phyloP scores from a whole-genome alignment of 2,888 invertebrate genomes.

The Dysmachus trigonus region DNA sequence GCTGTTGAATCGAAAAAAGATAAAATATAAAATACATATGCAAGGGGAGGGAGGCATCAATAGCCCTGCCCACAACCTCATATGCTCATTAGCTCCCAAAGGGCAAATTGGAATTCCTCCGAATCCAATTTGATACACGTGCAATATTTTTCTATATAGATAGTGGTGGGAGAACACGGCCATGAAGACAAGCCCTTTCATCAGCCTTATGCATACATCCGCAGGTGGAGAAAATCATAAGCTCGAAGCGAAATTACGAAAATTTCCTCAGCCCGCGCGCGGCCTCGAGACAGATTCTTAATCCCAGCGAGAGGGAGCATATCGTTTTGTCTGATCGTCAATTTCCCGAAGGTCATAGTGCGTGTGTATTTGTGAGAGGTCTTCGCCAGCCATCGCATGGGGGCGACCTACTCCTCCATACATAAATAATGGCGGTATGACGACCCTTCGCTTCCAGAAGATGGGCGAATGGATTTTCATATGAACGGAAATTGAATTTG shows the following conservation, averaged over 20 bases:
- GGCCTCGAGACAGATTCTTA: background rate
- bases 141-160: background rate
- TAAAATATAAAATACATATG: too few species aligned
- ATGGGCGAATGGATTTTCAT: background rate
- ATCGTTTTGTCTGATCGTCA: background rate
- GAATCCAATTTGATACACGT: background rate
- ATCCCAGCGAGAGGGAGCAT: background rate
- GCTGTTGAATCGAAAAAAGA: too few species aligned
- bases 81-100: background rate
- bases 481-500: background rate
- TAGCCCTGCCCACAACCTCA: background rate
- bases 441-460: background rate
- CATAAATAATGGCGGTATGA: background rate
- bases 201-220: background rate
- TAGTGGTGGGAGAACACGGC: background rate
- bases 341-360: background rate
- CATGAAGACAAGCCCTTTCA: background rate
- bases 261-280: background rate
- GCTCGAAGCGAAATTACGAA: background rate
- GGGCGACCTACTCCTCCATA: background rate
- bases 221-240: background rate
- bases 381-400: background rate
- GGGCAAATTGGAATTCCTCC: background rate
- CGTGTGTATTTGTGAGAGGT: background rate
- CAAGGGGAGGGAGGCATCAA: background rate